These are phyloP conservation scores for Tetranychus piercei DNA, from an alignment of 2,888 invertebrate genomes.

Conservation along the genomic window DNA sequence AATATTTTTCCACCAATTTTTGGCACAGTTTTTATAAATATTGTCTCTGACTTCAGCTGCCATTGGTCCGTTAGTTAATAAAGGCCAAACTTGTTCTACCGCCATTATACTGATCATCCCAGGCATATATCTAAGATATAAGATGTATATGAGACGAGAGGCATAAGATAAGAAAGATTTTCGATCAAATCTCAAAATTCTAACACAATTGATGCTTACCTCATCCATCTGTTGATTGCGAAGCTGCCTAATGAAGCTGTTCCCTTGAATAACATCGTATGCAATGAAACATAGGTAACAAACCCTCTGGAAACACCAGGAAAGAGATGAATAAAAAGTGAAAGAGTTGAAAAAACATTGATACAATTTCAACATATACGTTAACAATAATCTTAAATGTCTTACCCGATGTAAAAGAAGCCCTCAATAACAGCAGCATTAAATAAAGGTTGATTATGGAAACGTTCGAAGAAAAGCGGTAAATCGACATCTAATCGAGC, in stretches of 20 bases:
- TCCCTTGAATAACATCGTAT: not conserved
- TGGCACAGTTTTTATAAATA: not conserved
- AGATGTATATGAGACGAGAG: too few species aligned
- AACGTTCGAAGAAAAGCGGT: not conserved
- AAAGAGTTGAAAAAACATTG: not conserved
- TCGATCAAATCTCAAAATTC: not conserved
- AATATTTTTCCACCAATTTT: conserved; percentile 12
- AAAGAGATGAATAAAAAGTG: not conserved
- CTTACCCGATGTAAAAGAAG: conserved; percentile 12
- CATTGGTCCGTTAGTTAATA: conserved; percentile 7
- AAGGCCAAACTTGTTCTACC: conserved; percentile 7
- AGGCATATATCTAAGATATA: not conserved
- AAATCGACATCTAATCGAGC: conserved; percentile 10
- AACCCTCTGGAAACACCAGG: not conserved
- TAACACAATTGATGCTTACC: not conserved
- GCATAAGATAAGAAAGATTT: too few species aligned
- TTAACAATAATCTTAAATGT: too few species aligned
- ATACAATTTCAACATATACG: not conserved
- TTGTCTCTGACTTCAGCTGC: not conserved
- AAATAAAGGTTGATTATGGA: conserved; percentile 6
- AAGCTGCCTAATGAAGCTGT: conserved; percentile 1
- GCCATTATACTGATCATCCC: conserved; percentile 8
- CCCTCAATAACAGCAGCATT: conserved; percentile 9
- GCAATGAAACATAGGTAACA: not conserved
- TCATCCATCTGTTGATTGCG: not conserved